Conservation (phyloP, 2,113 vertebrate species). For the Suricata suricatta region DNA sequence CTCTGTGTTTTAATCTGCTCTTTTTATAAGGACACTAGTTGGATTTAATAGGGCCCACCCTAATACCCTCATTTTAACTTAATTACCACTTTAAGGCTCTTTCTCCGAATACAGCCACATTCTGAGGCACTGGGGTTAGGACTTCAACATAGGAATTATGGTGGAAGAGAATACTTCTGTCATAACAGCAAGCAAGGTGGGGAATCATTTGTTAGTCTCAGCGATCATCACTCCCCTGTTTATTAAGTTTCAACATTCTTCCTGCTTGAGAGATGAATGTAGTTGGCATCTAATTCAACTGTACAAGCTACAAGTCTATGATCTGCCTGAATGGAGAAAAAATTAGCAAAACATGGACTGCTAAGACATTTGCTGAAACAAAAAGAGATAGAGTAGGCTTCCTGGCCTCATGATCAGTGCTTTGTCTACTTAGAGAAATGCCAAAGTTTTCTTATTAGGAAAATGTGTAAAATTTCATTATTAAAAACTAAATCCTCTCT, state of each 20-base stretch:
- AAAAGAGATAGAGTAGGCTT: background rate
- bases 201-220: background rate
- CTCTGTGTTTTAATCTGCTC: background rate
- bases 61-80: background rate
- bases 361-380: background rate
- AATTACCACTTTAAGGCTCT: background rate
- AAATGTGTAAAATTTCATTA: constrained; percentile 29
- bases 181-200: background rate
- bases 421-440: constrained; percentile 9
- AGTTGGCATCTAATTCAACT: background rate
- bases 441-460: background rate
- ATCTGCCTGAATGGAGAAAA: background rate
- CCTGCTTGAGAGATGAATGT: background rate
- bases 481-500: background rate
- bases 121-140: background rate
- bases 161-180: background rate
- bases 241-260: background rate
- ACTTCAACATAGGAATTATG: background rate
- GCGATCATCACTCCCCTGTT: background rate
- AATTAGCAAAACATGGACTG: background rate
- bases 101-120: background rate
- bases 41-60: background rate
- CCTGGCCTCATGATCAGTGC: background rate
- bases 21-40: background rate
- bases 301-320: background rate